Evolutionary conservation across 2,797 vertebrate species (phyloP).

Genomic region (Varecia variegata): DNA sequence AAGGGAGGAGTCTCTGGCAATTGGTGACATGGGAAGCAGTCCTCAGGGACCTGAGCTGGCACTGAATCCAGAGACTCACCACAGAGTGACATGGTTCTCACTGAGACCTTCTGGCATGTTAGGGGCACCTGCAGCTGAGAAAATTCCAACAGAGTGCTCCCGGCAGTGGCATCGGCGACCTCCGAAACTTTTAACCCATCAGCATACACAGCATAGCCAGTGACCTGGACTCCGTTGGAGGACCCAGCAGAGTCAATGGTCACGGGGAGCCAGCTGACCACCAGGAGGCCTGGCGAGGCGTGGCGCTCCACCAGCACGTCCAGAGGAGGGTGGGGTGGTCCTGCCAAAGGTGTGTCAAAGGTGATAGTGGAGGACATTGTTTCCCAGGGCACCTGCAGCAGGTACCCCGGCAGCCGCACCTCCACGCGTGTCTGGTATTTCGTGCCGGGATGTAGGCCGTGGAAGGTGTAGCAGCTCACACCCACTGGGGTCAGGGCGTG

Average conservation of each 20-base stretch:
- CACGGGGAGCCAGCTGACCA: conserved; percentile 94
- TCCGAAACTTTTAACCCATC: conserved; percentile 92
- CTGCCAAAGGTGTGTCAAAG: conserved; percentile 86
- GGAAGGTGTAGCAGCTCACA: conserved; percentile 88
- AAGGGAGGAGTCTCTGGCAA: conserved; percentile 81
- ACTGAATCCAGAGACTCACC: conserved; percentile 93
- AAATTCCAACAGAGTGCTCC: conserved; percentile 89
- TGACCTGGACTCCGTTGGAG: conserved; percentile 94
- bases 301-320: conserved; percentile 92
- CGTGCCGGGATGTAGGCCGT: conserved; percentile 87
- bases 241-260: conserved; percentile 93
- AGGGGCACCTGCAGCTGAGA: conserved; percentile 89
- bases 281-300: conserved; percentile 87
- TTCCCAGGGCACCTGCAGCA: conserved; percentile 84
- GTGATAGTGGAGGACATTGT: conserved; percentile 84
- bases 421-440: conserved; percentile 89
- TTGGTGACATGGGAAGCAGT: conserved; percentile 73
- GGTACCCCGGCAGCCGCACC: conserved; percentile 84
- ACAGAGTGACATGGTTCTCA: conserved; percentile 91
- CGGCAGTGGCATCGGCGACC: conserved; percentile 92
- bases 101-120: conserved; percentile 87
- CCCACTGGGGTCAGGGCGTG: conserved; percentile 86
- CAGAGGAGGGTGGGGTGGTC: conserved; percentile 93
- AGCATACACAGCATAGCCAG: conserved; percentile 92
- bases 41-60: conserved; percentile 89